Conservation (phyloP, 2,888 invertebrate species). For the Phortica magna region DNA sequence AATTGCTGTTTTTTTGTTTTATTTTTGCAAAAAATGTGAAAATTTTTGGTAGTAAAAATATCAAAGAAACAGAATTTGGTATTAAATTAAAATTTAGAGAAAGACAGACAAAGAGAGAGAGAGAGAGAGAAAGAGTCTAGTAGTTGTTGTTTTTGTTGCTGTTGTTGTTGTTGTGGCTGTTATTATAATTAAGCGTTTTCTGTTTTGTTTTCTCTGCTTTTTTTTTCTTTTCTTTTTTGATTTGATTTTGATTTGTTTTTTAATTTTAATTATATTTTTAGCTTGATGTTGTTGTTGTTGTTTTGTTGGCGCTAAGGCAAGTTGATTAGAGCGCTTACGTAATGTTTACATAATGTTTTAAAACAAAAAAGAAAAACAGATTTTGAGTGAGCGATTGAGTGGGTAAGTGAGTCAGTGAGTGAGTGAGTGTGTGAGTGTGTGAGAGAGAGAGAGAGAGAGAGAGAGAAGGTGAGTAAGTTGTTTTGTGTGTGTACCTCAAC, state of each 20-base stretch:
- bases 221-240: background rate
- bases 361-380: background rate
- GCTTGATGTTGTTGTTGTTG: background rate
- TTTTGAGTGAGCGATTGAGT: background rate
- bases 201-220: background rate
- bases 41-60: too few species aligned
- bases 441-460: slow-evolving; percentile 26
- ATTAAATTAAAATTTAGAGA: too few species aligned
- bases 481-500: slow-evolving; percentile 89
- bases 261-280: background rate
- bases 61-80: too few species aligned
- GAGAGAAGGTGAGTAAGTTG: slow-evolving; percentile 35
- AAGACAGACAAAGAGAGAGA: too few species aligned
- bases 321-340: background rate
- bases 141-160: too few species aligned
- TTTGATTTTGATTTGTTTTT: slow-evolving; percentile 42
- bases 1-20: too few species aligned
- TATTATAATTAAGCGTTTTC: background rate
- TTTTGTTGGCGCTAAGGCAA: background rate
- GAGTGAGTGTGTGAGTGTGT: slow-evolving; percentile 13
- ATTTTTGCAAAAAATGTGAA: too few species aligned
- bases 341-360: background rate
- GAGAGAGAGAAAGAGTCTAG: too few species aligned
- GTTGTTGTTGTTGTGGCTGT: slow-evolving; percentile 13
- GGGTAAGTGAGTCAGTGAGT: background rate